Evolutionary conservation across 1,140 invertebrate genomes (phyloP).

Genomic region (Belonocnema kinseyi): DNA sequence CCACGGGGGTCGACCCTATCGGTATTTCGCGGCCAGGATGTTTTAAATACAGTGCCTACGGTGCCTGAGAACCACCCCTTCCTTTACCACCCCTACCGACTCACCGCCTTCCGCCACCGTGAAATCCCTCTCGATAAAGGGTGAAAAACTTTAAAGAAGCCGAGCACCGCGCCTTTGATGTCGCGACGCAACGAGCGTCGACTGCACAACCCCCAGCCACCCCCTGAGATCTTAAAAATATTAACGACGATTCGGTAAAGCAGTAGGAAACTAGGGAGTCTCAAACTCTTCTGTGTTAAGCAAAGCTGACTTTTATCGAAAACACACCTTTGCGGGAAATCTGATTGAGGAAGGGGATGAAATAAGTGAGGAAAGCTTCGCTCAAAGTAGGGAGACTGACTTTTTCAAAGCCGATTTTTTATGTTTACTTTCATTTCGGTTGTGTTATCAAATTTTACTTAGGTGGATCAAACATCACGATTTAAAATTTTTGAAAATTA

Average conservation of each 20-base stretch:
- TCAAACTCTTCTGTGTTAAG: constrained; percentile 41
- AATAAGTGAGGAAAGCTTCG: too few relatives aligned
- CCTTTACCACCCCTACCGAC: constrained; percentile 44
- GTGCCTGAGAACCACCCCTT: constrained; percentile 10
- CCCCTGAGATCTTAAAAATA: constrained; percentile 62
- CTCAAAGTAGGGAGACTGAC: too few relatives aligned
- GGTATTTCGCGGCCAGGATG: constrained; percentile 71
- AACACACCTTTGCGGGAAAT: constrained; percentile 48
- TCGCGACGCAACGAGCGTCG: constrained; percentile 47
- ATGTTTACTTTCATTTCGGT: too few relatives aligned
- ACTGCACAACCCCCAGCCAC: constrained; percentile 51
- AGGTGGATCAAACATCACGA: too few relatives aligned
- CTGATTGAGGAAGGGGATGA: neutral
- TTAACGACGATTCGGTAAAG: constrained; percentile 56
- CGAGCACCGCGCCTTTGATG: constrained; percentile 62
- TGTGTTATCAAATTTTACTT: too few relatives aligned
- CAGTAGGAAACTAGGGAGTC: constrained; percentile 39
- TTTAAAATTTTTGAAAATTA: too few relatives aligned
- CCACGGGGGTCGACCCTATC: constrained; percentile 60
- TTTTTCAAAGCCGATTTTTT: too few relatives aligned
- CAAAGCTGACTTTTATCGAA: constrained; percentile 45
- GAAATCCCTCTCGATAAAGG: constrained; percentile 57
- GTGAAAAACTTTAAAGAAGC: constrained; percentile 61
- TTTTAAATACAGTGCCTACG: constrained; percentile 69
- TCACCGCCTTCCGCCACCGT: constrained; percentile 30